Evolutionary conservation across 2,888 invertebrate species (phyloP), one percentile per base, ranked within the genome.

Genomic region (Agriopis leucophaearia): DNA sequence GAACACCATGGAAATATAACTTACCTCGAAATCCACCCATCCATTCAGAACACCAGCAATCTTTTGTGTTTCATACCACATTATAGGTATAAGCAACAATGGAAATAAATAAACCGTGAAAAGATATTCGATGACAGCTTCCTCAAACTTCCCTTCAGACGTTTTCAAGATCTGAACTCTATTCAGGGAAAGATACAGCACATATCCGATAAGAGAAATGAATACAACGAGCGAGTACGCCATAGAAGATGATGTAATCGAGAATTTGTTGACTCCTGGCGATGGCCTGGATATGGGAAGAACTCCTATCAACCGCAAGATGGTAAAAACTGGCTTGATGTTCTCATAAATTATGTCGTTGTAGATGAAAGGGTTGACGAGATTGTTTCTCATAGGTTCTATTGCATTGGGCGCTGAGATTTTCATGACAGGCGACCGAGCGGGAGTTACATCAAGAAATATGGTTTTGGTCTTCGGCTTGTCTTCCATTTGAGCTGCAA

Each of bases 61-160:
- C 83, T 96, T 96, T n/a, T 88, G 87, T 0, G 96, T 94, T 81
- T 96, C 96, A 75, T 95, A 95, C 95, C 96, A 96, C 64, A 96
- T 85, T 54, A 96, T 92, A 0, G 96, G 96, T 51, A 96, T 94
- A 0, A 94, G 86, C 13, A 95, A 85, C 78, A 96, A 92, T 0
- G 96, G 96, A 68, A 96, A 91, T 69, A 96, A 90, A 81, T 96
- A 96, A 0, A 96, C 96, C n/a, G 96, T 94, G 76, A 96, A 96
- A 0, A 96, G 88, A 80, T 96, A 96, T 66, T 96, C 96, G 77
- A 96, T 96, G 0, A 96, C 96, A 0, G 96, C 96, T 84, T 96
- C 96, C 76, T 96, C 96, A 71, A 96, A 96, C 73, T 96, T 95
- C 0, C 96, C 96, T 80, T 96, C 96, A 0, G 95, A 88, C 0